A percentile compares a stretch with the other conserved stretches of the same genome.
phyloP scores from a whole-genome alignment of 2,797 vertebrate species.

The Spondyliosoma cantharus region DNA sequence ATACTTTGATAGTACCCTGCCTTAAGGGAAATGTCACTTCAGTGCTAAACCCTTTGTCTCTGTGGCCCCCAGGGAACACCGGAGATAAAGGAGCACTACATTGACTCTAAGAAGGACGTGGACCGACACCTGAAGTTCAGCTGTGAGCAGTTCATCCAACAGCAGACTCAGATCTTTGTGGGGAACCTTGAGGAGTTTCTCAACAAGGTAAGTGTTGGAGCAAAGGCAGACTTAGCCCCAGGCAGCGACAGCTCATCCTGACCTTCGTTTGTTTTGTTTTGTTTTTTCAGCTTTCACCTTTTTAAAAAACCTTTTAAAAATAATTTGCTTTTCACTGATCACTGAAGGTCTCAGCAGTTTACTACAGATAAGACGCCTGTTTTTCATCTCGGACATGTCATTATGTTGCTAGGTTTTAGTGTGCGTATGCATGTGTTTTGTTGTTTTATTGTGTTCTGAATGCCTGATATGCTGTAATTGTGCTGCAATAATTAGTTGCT shows the following conservation, averaged over 20 bases:
- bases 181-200: slow-evolving; percentile 95
- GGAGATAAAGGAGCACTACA: slow-evolving; percentile 98
- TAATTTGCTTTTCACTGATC: slow-evolving; percentile 54
- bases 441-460: slow-evolving; percentile 21
- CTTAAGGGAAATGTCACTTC: slow-evolving; percentile 61
- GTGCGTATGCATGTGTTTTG: slow-evolving; percentile 11
- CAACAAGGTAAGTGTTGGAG: slow-evolving; percentile 87
- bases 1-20: slow-evolving; percentile 68
- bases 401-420: background rate
- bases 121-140: slow-evolving; percentile 95
- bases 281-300: slow-evolving; percentile 34
- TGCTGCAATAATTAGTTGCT: background rate
- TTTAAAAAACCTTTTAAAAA: slow-evolving; percentile 28
- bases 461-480: slow-evolving; percentile 19
- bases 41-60: slow-evolving; percentile 61
- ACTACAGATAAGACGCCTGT: slow-evolving; percentile 19
- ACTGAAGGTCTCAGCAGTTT: slow-evolving; percentile 38
- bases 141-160: slow-evolving; percentile 98
- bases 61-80: slow-evolving; percentile 90
- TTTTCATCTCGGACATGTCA: slow-evolving; percentile 19
- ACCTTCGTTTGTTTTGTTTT: slow-evolving; percentile 64
- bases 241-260: slow-evolving; percentile 57
- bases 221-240: slow-evolving; percentile 59
- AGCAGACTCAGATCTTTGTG: slow-evolving; percentile 93
- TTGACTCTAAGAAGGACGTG: slow-evolving; percentile 98